A percentile compares a stretch with the other conserved stretches of the same genome.
phyloP scores from a whole-genome alignment of 2,797 vertebrate genomes.

The Lates japonicus region DNA sequence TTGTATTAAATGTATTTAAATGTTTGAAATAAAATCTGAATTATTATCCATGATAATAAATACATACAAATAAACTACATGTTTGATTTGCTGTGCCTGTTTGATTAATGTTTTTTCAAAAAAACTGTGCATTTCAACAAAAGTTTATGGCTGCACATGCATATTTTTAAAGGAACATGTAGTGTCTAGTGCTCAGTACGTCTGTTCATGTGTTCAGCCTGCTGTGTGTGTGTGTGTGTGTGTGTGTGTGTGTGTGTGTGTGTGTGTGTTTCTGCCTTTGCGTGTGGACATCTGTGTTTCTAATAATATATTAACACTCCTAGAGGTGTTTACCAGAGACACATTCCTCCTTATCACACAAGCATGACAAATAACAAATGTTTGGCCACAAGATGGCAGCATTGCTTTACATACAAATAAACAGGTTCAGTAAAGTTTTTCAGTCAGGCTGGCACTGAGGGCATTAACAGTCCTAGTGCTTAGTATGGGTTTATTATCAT shows the following conservation, averaged over 20 bases:
- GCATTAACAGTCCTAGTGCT: neutral
- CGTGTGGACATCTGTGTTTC: neutral
- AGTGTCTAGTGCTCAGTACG: neutral
- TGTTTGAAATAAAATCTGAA: conserved; percentile 27
- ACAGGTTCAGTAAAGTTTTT: conserved; percentile 1
- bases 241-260: neutral
- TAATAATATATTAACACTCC: neutral
- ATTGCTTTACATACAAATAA: conserved; percentile 31
- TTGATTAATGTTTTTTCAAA: neutral
- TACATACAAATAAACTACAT: conserved; percentile 10
- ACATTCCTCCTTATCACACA: neutral
- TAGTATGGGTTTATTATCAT: conserved; percentile 5
- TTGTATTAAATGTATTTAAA: conserved; percentile 49
- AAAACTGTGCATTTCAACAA: neutral
- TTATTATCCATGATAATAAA: neutral
- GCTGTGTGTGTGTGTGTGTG: neutral
- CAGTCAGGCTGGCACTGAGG: neutral
- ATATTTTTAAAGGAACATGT: neutral
- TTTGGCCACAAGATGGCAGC: conserved; percentile 72
- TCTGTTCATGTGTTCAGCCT: neutral
- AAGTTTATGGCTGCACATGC: neutral
- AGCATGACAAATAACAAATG: neutral
- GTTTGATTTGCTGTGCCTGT: conserved; percentile 4
- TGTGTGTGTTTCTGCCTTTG: neutral
- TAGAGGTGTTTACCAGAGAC: conserved; percentile 6